Evolutionary conservation across 1,140 invertebrate species (phyloP).

Genomic region (Galendromus occidentalis): DNA sequence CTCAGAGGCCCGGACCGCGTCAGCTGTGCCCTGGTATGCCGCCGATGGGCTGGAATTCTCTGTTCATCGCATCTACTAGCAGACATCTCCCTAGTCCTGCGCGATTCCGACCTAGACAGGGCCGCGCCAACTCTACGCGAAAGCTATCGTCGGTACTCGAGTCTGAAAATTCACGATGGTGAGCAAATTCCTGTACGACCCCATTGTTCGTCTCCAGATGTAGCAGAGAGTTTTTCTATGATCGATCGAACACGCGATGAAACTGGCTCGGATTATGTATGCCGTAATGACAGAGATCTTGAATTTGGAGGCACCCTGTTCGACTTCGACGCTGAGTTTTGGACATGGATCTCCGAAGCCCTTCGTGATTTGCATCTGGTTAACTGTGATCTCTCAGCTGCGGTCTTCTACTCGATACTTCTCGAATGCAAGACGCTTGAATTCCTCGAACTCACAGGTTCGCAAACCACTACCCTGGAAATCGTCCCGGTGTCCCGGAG

Average conservation of each 20-base stretch:
- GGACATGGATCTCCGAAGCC: not conserved
- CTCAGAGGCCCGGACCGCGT: not conserved
- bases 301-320: not conserved
- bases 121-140: not conserved
- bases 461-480: too few species aligned
- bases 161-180: not conserved
- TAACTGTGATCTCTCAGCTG: not conserved
- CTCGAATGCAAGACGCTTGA: not conserved
- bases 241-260: too few species aligned
- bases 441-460: conserved; percentile 8
- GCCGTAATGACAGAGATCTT: too few species aligned
- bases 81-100: not conserved
- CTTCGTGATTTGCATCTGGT: not conserved
- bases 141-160: not conserved
- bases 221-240: too few species aligned
- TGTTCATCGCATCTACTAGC: not conserved
- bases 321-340: not conserved
- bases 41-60: not conserved
- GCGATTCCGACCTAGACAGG: not conserved
- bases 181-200: not conserved
- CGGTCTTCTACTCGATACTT: not conserved
- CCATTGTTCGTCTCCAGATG: too few species aligned
- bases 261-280: too few species aligned
- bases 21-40: not conserved
- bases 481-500: too few species aligned